phyloP scores from a whole-genome alignment of 2,113 vertebrate genomes.

The Synchiropus splendidus region DNA sequence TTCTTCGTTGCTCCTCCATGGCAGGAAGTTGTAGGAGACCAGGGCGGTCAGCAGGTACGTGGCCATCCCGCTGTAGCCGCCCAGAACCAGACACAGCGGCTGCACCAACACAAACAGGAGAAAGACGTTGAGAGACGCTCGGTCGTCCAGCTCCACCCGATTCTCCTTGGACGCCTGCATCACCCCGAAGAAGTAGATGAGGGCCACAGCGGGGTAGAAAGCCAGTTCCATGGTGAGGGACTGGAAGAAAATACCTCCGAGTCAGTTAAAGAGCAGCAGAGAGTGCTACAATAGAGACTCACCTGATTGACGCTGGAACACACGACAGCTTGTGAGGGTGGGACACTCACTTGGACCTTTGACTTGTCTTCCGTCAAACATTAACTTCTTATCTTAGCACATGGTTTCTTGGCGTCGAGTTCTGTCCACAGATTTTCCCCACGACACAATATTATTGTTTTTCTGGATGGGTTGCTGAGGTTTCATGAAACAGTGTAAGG shows the following conservation, averaged over 20 bases:
- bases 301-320: conserved; percentile 15
- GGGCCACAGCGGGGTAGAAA: conserved; percentile 66
- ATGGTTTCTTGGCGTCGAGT: too few species aligned
- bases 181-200: conserved; percentile 71
- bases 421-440: too few species aligned
- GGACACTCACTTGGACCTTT: conserved; percentile 50
- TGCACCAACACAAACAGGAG: conserved; percentile 70
- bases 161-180: conserved; percentile 49
- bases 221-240: conserved; percentile 57
- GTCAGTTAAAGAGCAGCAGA: conserved; percentile 4
- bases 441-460: too few species aligned
- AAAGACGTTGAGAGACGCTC: conserved; percentile 71
- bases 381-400: conserved; percentile 49
- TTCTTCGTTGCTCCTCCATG: conserved; percentile 43
- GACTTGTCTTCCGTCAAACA: conserved; percentile 59
- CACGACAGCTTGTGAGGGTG: conserved; percentile 8
- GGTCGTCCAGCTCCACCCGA: conserved; percentile 58
- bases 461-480: too few species aligned
- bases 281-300: conserved; percentile 27
- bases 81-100: conserved; percentile 66
- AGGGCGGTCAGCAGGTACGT: conserved; percentile 60
- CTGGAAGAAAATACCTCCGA: background rate
- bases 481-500: too few species aligned
- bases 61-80: conserved; percentile 64
- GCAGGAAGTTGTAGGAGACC: conserved; percentile 67